Percentiles rank a stretch among this genome's conserved stretches.
These are phyloP conservation scores for Anas platyrhynchos DNA, from an alignment of 2,113 vertebrate genomes.

Conservation along the genomic window DNA sequence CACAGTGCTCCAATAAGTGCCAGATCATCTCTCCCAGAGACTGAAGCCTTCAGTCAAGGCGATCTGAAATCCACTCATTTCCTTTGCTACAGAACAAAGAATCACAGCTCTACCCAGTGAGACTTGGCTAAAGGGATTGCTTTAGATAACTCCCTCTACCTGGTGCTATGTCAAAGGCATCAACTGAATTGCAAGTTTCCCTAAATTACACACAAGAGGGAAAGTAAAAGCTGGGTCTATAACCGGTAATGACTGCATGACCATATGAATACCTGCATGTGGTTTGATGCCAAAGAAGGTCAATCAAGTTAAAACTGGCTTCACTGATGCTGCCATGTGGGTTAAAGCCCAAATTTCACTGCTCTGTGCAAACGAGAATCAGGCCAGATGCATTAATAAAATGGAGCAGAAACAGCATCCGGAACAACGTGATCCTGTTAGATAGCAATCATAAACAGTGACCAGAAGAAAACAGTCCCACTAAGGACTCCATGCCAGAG, in stretches of 20 bases:
- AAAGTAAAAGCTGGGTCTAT: neutral
- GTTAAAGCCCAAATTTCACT: neutral
- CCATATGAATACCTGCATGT: neutral
- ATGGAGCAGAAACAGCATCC: neutral
- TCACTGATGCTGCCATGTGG: neutral
- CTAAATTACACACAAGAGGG: neutral
- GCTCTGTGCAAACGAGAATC: neutral
- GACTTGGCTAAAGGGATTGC: neutral
- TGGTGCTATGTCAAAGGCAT: neutral
- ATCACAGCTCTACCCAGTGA: neutral
- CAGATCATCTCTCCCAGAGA: neutral
- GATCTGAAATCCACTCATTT: neutral
- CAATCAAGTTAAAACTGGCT: conserved; percentile 24
- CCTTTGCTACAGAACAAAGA: neutral
- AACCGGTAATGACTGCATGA: neutral
- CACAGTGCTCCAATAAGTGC: neutral
- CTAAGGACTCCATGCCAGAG: neutral
- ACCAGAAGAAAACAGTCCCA: neutral
- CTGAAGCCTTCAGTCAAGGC: neutral
- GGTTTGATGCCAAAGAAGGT: neutral
- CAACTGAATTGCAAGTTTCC: neutral
- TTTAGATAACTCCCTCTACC: neutral
- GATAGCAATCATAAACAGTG: neutral
- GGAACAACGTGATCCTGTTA: neutral
- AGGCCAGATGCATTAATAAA: neutral